Percentiles rank a stretch among this genome's conserved stretches.
Conservation (phyloP, 2,888 invertebrate species). For the Aradus depressus region DNA sequence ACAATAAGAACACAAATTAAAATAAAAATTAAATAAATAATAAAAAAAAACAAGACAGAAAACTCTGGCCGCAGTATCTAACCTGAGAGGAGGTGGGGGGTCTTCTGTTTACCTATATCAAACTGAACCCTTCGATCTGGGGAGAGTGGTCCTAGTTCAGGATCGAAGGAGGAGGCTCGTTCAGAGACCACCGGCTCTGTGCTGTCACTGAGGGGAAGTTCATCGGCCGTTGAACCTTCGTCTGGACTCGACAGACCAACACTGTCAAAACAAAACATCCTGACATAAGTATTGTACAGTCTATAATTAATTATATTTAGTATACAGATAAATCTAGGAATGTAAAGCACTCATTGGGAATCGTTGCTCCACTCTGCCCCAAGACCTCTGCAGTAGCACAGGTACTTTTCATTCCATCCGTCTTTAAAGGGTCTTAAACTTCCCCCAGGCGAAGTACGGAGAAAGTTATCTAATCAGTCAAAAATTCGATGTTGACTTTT, state of each 20-base stretch:
- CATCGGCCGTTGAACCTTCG: slow-evolving; percentile 23
- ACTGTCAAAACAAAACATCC: neutral
- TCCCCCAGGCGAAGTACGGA: too few species aligned
- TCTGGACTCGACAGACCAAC: slow-evolving; percentile 19
- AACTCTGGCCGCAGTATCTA: slow-evolving; percentile 10
- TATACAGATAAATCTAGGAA: too few species aligned
- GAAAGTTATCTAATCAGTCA: too few species aligned
- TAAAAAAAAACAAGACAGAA: slow-evolving; percentile 16
- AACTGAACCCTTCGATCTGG: slow-evolving; percentile 33
- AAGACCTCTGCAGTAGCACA: too few species aligned
- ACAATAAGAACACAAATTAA: neutral
- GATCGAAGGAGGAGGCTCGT: slow-evolving; percentile 37
- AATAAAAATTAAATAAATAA: neutral
- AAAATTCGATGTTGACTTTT: too few species aligned
- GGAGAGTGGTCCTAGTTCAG: slow-evolving; percentile 32
- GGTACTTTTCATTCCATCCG: too few species aligned
- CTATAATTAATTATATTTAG: neutral
- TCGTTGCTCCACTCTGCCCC: too few species aligned
- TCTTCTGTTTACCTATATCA: slow-evolving; percentile 31
- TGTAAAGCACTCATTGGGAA: too few species aligned
- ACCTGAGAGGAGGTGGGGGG: slow-evolving; percentile 19
- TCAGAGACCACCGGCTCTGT: slow-evolving; percentile 35
- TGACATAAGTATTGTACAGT: neutral
- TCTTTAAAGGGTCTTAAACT: too few species aligned
- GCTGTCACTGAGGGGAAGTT: slow-evolving; percentile 22